Conservation (phyloP, 2,797 vertebrate species). For the Diplodus sargus region DNA sequence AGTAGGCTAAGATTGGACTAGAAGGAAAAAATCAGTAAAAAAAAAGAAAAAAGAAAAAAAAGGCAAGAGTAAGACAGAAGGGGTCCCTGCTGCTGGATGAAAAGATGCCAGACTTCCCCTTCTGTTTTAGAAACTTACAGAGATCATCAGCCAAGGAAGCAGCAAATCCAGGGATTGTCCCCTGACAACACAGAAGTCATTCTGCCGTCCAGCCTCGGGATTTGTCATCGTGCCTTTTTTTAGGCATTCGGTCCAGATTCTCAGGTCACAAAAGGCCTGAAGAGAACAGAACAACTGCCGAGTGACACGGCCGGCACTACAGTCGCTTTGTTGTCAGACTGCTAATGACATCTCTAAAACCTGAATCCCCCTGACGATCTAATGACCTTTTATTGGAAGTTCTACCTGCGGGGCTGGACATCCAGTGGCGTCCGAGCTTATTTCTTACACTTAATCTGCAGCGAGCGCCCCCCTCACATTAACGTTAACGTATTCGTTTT, state of each 20-base stretch:
- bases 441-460: slow-evolving; percentile 46
- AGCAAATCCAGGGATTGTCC: slow-evolving; percentile 40
- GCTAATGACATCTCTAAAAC: slow-evolving; percentile 8
- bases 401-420: slow-evolving; percentile 37
- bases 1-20: not conserved
- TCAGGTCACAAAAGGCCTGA: slow-evolving; percentile 15
- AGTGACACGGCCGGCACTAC: not conserved
- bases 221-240: slow-evolving; percentile 27
- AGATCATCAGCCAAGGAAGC: slow-evolving; percentile 14
- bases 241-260: slow-evolving; percentile 14
- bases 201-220: slow-evolving; percentile 7
- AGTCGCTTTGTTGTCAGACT: slow-evolving; percentile 1
- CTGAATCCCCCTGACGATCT: slow-evolving; percentile 19
- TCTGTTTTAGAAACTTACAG: slow-evolving; percentile 1
- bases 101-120: slow-evolving; percentile 5
- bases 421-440: slow-evolving; percentile 22
- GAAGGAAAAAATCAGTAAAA: not conserved
- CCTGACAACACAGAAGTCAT: slow-evolving; percentile 1
- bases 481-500: slow-evolving; percentile 35
- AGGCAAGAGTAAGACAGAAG: not conserved
- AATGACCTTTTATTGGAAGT: slow-evolving; percentile 31
- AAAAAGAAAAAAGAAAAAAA: not conserved
- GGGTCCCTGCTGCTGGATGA: not conserved
- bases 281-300: slow-evolving; percentile 19
- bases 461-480: slow-evolving; percentile 28